These are phyloP conservation scores for Drosophila subobscura DNA, from an alignment of 1,140 invertebrate genomes.

Conservation along the genomic window DNA sequence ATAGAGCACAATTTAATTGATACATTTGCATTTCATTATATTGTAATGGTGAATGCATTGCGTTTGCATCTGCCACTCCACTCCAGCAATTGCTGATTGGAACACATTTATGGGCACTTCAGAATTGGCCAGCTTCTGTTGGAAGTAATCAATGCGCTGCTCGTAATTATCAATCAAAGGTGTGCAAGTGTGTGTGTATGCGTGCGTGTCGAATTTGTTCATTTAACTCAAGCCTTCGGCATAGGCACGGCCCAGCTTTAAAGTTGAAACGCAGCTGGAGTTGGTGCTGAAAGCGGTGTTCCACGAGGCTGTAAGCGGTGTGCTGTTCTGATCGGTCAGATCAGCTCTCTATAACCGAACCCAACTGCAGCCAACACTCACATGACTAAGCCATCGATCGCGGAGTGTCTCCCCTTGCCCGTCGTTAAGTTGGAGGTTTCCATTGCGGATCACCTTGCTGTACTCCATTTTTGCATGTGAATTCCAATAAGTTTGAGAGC, in stretches of 20 bases:
- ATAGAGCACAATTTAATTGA: conserved; percentile 82
- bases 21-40: conserved; percentile 79
- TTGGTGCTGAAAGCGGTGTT: conserved; percentile 61
- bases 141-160: no score
- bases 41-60: conserved; percentile 41
- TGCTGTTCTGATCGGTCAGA: conserved; percentile 36
- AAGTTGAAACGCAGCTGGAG: conserved; percentile 55
- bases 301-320: conserved; percentile 15
- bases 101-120: conserved; percentile 30
- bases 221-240: no score
- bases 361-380: conserved; percentile 25
- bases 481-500: conserved; percentile 67
- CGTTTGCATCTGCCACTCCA: conserved; percentile 50
- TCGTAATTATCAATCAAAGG: no score
- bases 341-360: background rate
- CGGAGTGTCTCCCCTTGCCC: background rate
- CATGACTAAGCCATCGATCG: conserved; percentile 55
- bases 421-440: conserved; percentile 43
- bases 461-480: conserved; percentile 78
- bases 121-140: no score
- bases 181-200: no score
- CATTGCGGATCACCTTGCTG: conserved; percentile 61
- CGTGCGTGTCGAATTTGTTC: no score
- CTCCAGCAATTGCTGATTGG: no score
- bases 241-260: no score